Evolutionary conservation across 1,140 invertebrate species (phyloP), one percentile per base, ranked within the genome.

Genomic region (Prorops nasuta): DNA sequence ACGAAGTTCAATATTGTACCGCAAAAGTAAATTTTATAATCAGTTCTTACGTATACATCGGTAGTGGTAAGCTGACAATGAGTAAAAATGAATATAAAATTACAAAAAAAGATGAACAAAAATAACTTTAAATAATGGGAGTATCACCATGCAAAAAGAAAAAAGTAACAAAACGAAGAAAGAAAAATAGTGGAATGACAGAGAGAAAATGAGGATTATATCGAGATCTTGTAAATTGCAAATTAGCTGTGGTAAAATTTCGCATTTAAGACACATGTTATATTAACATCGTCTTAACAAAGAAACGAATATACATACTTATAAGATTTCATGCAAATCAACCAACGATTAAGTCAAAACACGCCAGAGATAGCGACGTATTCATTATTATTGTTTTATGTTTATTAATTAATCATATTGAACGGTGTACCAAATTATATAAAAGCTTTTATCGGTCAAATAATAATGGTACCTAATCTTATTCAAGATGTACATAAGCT

Each of bases 401-500:
- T 63, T 58, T 62, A 62, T 62, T 59, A 54, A 63, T 46, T 63
- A 58, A 48, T 12, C 47, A 54, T 43, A 54, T 57, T 62, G 54
- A 61, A 61, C 51, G 61, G 51, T 58, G 60, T 67, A 67, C 56
- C 63, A 68, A 68, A 68, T 60, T 56, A 66, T 57, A 58, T 64
- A 54, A 62, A 66, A 66, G 61, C 63, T 67, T 64, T 51, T 64
- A 64, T 58, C 47, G 47, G 43, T 62, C 63, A 59, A 67, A 58
- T 56, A 45, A 62, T 61, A 64, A 68, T 67, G 65, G 53, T 69
- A 71, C 58, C 65, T 71, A 67, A 66, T 66, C 60, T 69, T 67
- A 63, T 59, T 67, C 64, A 61, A 66, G 50, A 67, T 76, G 67
- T 75, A 74, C 56, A 72, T 74, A 74, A 74, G 69, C 60, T 67